These are phyloP conservation scores for Centropristis striata DNA, from an alignment of 2,113 vertebrate species.

Conservation along the genomic window DNA sequence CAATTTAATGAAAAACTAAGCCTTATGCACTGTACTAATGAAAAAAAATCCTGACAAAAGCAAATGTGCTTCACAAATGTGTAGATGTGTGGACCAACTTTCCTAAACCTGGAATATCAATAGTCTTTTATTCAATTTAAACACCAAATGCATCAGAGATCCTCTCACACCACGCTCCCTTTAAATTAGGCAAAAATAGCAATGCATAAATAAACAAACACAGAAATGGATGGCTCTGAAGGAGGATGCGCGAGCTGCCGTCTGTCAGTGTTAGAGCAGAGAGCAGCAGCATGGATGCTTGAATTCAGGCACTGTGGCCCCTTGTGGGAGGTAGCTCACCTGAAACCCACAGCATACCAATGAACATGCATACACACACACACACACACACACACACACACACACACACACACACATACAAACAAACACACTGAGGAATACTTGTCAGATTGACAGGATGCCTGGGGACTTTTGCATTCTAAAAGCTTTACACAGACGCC, in stretches of 20 bases:
- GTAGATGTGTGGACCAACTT: neutral
- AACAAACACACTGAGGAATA: slow-evolving; percentile 29
- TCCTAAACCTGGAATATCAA: neutral
- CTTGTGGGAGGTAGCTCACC: slow-evolving; percentile 26
- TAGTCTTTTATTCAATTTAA: neutral
- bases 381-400: slow-evolving; percentile 9
- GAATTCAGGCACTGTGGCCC: neutral
- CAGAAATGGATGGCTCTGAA: neutral
- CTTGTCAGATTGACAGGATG: slow-evolving; percentile 39
- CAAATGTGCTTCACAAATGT: neutral
- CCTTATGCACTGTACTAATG: neutral
- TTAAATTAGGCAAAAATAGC: slow-evolving; percentile 23
- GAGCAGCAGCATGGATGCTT: neutral
- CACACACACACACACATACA: neutral
- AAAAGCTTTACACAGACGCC: neutral
- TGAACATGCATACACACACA: slow-evolving; percentile 6
- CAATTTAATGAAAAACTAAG: slow-evolving; percentile 3
- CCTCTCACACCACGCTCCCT: neutral
- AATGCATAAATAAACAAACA: neutral
- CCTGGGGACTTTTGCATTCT: slow-evolving; percentile 30
- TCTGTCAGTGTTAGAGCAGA: slow-evolving; percentile 13
- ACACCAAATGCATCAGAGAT: neutral
- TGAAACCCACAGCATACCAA: slow-evolving; percentile 38
- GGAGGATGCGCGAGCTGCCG: neutral
- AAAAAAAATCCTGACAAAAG: neutral